A percentile compares a stretch with the other conserved stretches of the same genome.
Conservation (phyloP, 1,140 invertebrate species). For the Bombus waltoni region DNA sequence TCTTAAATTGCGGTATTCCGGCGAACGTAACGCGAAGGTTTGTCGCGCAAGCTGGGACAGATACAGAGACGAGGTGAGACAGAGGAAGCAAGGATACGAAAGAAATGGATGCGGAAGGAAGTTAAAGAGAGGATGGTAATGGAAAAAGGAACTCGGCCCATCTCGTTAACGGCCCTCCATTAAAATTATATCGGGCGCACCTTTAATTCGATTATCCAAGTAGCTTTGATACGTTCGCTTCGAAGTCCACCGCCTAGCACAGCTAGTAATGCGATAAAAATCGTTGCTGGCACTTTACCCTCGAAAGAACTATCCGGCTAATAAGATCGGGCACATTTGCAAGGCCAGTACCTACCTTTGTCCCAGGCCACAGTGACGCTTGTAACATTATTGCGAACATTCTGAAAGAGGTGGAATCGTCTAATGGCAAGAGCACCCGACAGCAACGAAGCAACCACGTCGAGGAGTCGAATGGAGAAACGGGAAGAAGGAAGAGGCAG, state of each 20-base stretch:
- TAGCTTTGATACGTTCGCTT: slow-evolving; percentile 61
- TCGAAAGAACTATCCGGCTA: slow-evolving; percentile 49
- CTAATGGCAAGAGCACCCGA: slow-evolving; percentile 49
- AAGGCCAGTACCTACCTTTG: slow-evolving; percentile 45
- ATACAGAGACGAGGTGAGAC: not conserved
- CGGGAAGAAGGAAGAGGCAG: not conserved
- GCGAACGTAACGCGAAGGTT: not conserved
- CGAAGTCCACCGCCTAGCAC: slow-evolving; percentile 8
- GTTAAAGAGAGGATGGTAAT: not conserved
- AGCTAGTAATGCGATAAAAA: slow-evolving; percentile 64
- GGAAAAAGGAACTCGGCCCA: slow-evolving; percentile 46
- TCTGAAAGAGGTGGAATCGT: slow-evolving; percentile 55
- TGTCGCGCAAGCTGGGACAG: not conserved
- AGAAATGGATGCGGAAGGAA: slow-evolving; percentile 9
- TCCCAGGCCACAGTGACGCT: slow-evolving; percentile 42
- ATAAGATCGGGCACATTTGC: slow-evolving; percentile 65
- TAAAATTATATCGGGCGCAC: slow-evolving; percentile 59
- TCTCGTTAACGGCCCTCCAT: slow-evolving; percentile 52
- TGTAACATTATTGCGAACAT: slow-evolving; percentile 58
- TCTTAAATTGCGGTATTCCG: slow-evolving; percentile 35
- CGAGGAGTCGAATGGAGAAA: not conserved
- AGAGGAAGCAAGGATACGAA: not conserved
- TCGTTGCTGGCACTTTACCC: slow-evolving; percentile 30
- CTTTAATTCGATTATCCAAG: slow-evolving; percentile 64
- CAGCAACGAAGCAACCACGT: not conserved